Percentiles rank a stretch among this genome's conserved stretches.
Conservation (phyloP, 1,140 invertebrate genomes). For the Charaxes varanes region DNA sequence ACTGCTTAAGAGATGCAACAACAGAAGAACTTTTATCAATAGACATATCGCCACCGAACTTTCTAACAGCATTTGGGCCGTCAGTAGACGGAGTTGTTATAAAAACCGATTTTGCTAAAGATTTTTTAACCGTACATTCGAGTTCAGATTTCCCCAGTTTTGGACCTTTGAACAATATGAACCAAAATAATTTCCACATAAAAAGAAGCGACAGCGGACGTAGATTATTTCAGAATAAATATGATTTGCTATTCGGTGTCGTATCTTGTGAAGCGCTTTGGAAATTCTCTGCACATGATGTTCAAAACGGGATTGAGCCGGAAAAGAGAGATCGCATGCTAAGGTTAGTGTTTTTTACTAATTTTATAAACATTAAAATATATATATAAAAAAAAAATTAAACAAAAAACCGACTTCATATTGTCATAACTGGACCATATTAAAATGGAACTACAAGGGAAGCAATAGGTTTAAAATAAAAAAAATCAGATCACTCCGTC, state of each 20-base stretch:
- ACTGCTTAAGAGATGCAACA: constrained; percentile 85
- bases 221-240: constrained; percentile 75
- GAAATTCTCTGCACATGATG: constrained; percentile 88
- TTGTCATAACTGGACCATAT: too few species aligned
- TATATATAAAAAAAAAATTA: too few species aligned
- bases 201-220: constrained; percentile 41
- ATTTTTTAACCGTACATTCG: constrained; percentile 81
- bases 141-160: constrained; percentile 80
- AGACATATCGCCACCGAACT: constrained; percentile 88
- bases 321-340: constrained; percentile 92
- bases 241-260: constrained; percentile 89
- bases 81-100: constrained; percentile 92
- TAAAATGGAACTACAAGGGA: too few species aligned
- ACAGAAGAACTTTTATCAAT: constrained; percentile 86
- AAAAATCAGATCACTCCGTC: too few species aligned
- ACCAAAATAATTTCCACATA: constrained; percentile 49
- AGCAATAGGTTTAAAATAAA: too few species aligned
- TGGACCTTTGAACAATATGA: constrained; percentile 54
- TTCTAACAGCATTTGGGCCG: constrained; percentile 88
- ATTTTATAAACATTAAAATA: too few species aligned
- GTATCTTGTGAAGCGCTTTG: constrained; percentile 89
- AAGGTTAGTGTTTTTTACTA: too few species aligned
- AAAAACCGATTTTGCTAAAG: constrained; percentile 84
- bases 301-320: constrained; percentile 92
- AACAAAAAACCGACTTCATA: too few species aligned